Conservation (phyloP, 1,140 invertebrate genomes). For the Camponotus floridanus region DNA sequence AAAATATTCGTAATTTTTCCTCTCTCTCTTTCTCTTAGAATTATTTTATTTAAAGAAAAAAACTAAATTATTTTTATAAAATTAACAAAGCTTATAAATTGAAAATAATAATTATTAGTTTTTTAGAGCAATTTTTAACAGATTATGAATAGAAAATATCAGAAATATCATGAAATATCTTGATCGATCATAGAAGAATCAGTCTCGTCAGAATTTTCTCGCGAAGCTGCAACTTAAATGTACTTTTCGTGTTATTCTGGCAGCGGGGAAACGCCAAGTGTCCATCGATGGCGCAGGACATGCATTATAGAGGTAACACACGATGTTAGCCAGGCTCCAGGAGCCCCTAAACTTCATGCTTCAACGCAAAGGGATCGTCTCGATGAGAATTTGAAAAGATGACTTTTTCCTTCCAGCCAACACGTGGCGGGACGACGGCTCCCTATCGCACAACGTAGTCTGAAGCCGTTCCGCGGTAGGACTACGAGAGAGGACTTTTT, state of each 20-base stretch:
- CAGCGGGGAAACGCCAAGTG: conserved; percentile 88
- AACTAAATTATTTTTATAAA: too few relatives aligned
- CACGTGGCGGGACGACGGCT: conserved; percentile 82
- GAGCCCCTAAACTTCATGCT: conserved; percentile 52
- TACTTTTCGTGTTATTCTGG: conserved; percentile 39
- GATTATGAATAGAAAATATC: neutral
- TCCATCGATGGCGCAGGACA: conserved; percentile 91
- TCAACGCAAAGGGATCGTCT: conserved; percentile 66
- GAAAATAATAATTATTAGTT: too few relatives aligned
- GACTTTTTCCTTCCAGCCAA: conserved; percentile 84
- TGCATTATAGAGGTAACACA: conserved; percentile 89
- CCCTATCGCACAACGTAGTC: conserved; percentile 81
- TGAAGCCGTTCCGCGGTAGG: conserved; percentile 67
- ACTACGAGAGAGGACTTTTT: conserved; percentile 52
- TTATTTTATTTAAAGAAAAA: too few relatives aligned
- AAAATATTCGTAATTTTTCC: too few relatives aligned
- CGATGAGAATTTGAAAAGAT: conserved; percentile 81
- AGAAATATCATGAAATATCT: conserved; percentile 1
- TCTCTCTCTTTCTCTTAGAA: too few relatives aligned
- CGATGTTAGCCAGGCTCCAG: conserved; percentile 67
- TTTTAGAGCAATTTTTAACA: neutral
- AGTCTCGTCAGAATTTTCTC: neutral
- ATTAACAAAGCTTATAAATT: too few relatives aligned
- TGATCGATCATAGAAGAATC: conserved; percentile 17
- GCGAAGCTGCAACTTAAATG: conserved; percentile 21